These are phyloP conservation scores for Myripristis murdjan DNA, from an alignment of 2,797 vertebrate genomes.

Conservation along the genomic window DNA sequence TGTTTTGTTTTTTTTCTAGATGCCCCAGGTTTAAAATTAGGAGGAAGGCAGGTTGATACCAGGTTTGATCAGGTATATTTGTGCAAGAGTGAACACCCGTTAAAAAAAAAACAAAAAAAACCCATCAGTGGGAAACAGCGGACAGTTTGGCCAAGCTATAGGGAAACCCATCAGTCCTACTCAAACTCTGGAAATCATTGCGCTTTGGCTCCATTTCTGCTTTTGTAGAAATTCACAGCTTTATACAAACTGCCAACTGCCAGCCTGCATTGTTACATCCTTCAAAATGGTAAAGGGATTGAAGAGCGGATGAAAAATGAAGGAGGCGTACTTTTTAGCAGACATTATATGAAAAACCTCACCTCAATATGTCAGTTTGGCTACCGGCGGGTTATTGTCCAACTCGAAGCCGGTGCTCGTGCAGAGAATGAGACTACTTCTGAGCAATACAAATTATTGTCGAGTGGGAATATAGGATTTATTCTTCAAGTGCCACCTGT, in stretches of 20 bases:
- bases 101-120: no score
- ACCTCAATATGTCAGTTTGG: conserved; percentile 5
- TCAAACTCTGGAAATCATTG: not conserved
- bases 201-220: not conserved
- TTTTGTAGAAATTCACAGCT: not conserved
- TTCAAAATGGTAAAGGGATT: not conserved
- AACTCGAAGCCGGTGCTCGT: conserved; percentile 9
- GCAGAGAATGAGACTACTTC: conserved; percentile 26
- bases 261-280: not conserved
- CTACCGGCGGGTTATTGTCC: conserved; percentile 9
- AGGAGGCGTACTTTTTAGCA: conserved; percentile 23
- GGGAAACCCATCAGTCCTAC: not conserved
- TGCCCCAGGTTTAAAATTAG: no score
- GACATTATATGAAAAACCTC: conserved; percentile 4
- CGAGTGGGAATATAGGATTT: not conserved
- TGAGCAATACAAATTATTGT: conserved; percentile 31
- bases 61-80: not conserved
- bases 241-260: not conserved
- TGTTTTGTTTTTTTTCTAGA: no score
- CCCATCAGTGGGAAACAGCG: no score
- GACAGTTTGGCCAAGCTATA: not conserved
- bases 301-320: not conserved
- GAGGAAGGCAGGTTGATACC: not conserved
- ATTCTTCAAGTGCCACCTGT: conserved; percentile 26
- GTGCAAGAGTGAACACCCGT: no score